Base-by-base conservation (phyloP, 2,113 vertebrate species). In the Anguilla rostrata region DNA sequence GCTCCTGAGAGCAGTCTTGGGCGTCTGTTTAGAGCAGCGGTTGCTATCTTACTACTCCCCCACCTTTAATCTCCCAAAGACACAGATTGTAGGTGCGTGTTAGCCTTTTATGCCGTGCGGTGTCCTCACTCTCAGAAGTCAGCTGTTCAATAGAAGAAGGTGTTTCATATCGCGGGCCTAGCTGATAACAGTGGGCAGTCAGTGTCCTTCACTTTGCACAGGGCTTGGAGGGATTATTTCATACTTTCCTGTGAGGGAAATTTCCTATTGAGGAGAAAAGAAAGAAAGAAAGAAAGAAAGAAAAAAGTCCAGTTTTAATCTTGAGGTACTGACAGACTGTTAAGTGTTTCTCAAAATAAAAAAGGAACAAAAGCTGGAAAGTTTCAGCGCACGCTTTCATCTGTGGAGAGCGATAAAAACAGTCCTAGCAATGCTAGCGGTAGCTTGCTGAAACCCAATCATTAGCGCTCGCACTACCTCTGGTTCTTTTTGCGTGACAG, bases 111-210 rank as follows among this genome's bases (percentile, higher is more conserved):
- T 86, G 85, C 79, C 85, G 85, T 39, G 71, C n/a, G 56, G 71
- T 60, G 49, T 22, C 22, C 22, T 79, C 3, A 53, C 82, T 83
- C 86, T 94, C 89, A 92, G 91, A 93, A 91, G 90, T 92, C 12
- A 12, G 29, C 85, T 82, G 92, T 88, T 93, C 89, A 93, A 90
- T 93, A 89, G 86, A 82, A 41, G 86, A 92, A 95, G 93, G 93
- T 94, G 95, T 95, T 95, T 95, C 94, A 94, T 94, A 93, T 94
- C 87, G 90, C 87, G 81, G 34, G 83, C 86, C 84, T 88, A 85
- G 89, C 88, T 93, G 94, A 94, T 94, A 93, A 92, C 93, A 89
- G 92, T 85, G 91, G 90, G 90, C 1, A 5, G 90, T 91, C 89
- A 91, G 90, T 92, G 91, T 93, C 90, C 89, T 92, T 90, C 78